Percentiles rank a stretch among this genome's conserved stretches.
These are phyloP conservation scores for Luperina nickerlii DNA, from an alignment of 2,888 invertebrate species.

Conservation along the genomic window DNA sequence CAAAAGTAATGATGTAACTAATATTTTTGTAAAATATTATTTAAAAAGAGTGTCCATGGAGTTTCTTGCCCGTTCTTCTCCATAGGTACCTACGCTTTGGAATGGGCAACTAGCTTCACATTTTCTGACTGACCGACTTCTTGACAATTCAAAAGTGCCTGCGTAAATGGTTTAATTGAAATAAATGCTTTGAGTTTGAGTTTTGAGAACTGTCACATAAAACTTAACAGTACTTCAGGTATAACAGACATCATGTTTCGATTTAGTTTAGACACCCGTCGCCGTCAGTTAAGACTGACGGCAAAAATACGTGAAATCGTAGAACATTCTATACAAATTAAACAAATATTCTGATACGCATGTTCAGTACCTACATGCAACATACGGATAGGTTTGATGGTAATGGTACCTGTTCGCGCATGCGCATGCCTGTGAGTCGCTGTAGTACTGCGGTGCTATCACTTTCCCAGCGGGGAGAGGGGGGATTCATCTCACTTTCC, in stretches of 20 bases:
- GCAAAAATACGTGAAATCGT: not conserved
- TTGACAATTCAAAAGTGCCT: no score
- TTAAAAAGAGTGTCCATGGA: no score
- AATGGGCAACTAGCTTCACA: no score
- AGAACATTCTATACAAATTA: not conserved
- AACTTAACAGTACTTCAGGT: not conserved
- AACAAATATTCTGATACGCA: not conserved
- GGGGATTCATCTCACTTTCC: conserved; percentile 65
- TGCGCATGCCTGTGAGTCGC: not conserved
- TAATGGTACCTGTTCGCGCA: not conserved
- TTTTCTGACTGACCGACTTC: no score
- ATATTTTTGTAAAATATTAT: no score
- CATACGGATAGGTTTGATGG: not conserved
- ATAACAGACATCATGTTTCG: not conserved
- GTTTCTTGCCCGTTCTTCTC: no score
- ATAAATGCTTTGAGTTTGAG: no score
- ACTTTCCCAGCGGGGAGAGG: conserved; percentile 61
- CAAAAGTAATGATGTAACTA: no score
- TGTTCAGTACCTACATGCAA: not conserved
- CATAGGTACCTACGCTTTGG: no score
- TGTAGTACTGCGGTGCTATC: conserved; percentile 30
- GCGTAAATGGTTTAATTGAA: no score
- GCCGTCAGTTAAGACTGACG: not conserved
- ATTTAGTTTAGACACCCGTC: not conserved
- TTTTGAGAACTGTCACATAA: no score